Evolutionary conservation across 2,888 invertebrate species (phyloP), one percentile per base, ranked within the genome.

Genomic region (Spodoptera exigua): DNA sequence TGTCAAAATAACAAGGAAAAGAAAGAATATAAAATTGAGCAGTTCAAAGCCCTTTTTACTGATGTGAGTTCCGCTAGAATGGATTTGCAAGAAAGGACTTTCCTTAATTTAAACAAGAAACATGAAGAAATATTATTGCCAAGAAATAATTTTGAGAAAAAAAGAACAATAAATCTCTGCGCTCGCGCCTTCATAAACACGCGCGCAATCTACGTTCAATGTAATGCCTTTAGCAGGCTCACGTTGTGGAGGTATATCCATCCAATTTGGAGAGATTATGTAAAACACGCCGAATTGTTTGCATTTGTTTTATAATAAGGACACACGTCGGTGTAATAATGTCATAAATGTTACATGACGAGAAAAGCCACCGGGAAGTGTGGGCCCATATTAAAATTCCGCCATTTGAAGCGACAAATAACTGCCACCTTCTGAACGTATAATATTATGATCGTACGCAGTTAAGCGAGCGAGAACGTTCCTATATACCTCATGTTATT

Each of bases 201-300:
- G 57, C 47, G 54, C 54, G 27, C 72, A 70, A 73, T 77, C 70
- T 70, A 67, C 66, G 68, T 72, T 70, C 77, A 55, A 71, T 74
- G 61, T 77, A 65, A 78, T 65, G 56, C 70, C 65, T 70, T 64
- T 51, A 60, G 63, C 62, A 67, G 71, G 74, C 58, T 71, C 75
- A 75, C 79, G 73, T 75, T 60, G 73, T 63, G 52, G 47, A 64
- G 68, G 74, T 68, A 74, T 74, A 81, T 82, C 78, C 80, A 80
- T 85, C 85, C 87, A 90, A 90, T 90, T 89, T 86, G 78, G 81
- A 80, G 82, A 86, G 89, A 88, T 91, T 89, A 90, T 88, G 89
- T 85, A 85, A 86, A 87, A 85, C 82, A 83, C 73, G 79, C 74
- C 70, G 80, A 87, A 88, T 88, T 88, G 88, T 87, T 86, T 84